These are phyloP conservation scores for Lucilia sericata DNA, from an alignment of 1,140 invertebrate genomes.

Conservation along the genomic window DNA sequence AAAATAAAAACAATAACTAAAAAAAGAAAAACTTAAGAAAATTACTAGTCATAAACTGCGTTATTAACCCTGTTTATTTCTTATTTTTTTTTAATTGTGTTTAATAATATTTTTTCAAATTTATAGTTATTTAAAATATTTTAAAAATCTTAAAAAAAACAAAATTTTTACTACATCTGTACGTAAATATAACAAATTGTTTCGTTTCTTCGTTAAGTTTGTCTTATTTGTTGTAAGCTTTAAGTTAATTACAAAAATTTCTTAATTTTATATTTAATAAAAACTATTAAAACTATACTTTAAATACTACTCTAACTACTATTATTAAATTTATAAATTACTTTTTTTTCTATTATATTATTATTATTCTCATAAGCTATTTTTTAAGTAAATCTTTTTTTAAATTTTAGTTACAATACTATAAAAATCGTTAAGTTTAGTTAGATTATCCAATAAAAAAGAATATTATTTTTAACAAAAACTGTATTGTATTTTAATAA, in stretches of 20 bases:
- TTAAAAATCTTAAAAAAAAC: background rate
- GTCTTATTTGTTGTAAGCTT: background rate
- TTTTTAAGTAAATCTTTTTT: background rate
- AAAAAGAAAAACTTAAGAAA: constrained; percentile 12
- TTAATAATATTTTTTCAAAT: background rate
- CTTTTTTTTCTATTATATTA: background rate
- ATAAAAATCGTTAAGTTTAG: constrained; percentile 8
- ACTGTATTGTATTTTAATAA: constrained; percentile 32
- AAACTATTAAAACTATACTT: too few species aligned
- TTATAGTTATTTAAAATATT: background rate
- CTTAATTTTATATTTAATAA: background rate
- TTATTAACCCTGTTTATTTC: background rate
- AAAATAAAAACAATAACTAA: background rate
- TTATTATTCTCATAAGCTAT: background rate
- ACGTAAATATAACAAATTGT: background rate
- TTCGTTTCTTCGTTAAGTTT: background rate
- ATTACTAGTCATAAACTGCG: constrained; percentile 33
- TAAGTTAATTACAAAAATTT: background rate
- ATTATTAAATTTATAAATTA: background rate
- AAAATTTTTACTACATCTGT: background rate
- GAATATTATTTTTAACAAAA: constrained; percentile 29
- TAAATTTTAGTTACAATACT: background rate
- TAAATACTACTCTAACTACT: background rate
- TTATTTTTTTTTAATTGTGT: constrained; percentile 2
- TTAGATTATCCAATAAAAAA: background rate